Percentiles rank a stretch among this genome's conserved stretches.
These are phyloP conservation scores for Peromyscus aztecus DNA, from an alignment of 2,797 vertebrate species.

Conservation along the genomic window DNA sequence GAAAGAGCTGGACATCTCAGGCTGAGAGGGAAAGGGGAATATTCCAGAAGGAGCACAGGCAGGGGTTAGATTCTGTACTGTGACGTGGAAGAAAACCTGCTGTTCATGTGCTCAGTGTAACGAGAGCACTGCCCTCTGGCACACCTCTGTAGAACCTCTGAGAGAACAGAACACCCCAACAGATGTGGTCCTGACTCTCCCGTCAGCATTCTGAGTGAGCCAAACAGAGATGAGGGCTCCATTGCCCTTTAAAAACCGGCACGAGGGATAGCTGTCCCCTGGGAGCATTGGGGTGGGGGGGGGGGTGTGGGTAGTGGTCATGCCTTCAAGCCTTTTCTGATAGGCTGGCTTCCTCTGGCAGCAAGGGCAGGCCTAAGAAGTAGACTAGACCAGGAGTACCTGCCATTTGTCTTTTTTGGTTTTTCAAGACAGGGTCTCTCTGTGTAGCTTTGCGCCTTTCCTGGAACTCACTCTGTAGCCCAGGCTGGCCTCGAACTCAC, in stretches of 20 bases:
- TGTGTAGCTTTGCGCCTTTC: too few species aligned
- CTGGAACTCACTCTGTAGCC: too few species aligned
- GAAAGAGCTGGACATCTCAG: not conserved
- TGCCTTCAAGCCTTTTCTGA: not conserved
- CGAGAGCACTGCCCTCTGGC: not conserved
- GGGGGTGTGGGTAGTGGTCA: too few species aligned
- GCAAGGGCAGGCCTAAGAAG: not conserved
- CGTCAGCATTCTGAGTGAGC: not conserved
- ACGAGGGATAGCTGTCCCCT: too few species aligned
- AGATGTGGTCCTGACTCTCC: accelerated
- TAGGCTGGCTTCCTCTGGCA: not conserved
- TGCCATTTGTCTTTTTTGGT: too few species aligned
- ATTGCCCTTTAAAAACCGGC: not conserved
- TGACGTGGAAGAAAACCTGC: not conserved
- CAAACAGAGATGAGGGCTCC: accelerated
- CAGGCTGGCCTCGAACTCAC: too few species aligned
- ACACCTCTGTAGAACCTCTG: accelerated
- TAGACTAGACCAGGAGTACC: not conserved
- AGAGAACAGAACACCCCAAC: accelerated
- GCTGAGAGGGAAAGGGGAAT: not conserved
- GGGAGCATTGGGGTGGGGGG: too few species aligned
- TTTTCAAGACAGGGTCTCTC: too few species aligned
- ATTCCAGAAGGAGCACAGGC: not conserved
- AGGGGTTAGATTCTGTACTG: not conserved
- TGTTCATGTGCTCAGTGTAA: not conserved